A percentile compares a stretch with the other conserved stretches of the same genome.
Evolutionary conservation across 2,113 vertebrate genomes (phyloP).

Genomic region (Channa argus): DNA sequence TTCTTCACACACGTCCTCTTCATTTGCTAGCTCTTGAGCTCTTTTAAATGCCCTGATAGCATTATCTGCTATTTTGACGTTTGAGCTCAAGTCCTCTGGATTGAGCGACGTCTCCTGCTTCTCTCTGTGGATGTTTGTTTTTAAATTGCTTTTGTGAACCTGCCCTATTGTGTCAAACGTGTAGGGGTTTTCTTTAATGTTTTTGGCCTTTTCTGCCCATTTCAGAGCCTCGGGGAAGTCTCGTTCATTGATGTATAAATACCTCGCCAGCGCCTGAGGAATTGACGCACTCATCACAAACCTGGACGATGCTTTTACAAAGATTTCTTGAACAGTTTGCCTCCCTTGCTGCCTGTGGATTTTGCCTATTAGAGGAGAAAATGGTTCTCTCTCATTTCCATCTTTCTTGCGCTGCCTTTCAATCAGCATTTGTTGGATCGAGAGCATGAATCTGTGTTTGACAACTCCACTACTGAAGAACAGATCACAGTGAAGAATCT

Average conservation of each 20-base stretch:
- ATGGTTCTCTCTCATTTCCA: conserved; percentile 44
- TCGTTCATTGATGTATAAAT: conserved; percentile 58
- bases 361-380: conserved; percentile 68
- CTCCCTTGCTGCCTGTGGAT: conserved; percentile 48
- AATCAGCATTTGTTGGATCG: conserved; percentile 60
- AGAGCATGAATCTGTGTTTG: conserved; percentile 49
- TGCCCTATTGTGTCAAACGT: conserved; percentile 85
- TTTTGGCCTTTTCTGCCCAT: conserved; percentile 82
- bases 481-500: conserved; percentile 65
- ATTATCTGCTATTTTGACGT: conserved; percentile 73
- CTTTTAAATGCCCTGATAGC: conserved; percentile 81
- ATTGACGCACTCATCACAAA: conserved; percentile 53
- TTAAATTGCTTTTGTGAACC: conserved; percentile 84
- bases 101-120: conserved; percentile 55
- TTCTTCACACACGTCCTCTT: conserved; percentile 40
- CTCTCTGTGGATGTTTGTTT: conserved; percentile 42
- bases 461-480: conserved; percentile 64
- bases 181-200: conserved; percentile 81
- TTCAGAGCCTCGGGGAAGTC: conserved; percentile 59
- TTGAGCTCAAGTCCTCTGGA: conserved; percentile 44
- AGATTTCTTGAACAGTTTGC: conserved; percentile 56
- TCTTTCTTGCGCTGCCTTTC: conserved; percentile 58
- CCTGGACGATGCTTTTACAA: conserved; percentile 64
- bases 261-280: conserved; percentile 74
- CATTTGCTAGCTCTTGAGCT: conserved; percentile 79